phyloP scores from a whole-genome alignment of 2,797 vertebrate species.

The Bucorvus abyssinicus region DNA sequence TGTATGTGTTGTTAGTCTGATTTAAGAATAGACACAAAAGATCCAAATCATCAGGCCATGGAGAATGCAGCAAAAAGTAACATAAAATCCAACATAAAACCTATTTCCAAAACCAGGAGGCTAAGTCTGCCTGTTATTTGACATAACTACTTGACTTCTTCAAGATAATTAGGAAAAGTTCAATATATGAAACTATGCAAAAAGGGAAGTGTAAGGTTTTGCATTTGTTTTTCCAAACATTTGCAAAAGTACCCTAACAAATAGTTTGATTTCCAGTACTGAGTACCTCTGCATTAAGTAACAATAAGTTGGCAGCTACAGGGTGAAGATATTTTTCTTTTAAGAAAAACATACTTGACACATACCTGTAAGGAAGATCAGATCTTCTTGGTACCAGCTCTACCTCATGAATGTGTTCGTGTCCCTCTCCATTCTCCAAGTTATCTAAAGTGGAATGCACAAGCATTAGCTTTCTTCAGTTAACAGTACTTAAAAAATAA shows the following conservation, averaged over 20 bases:
- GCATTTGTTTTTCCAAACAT: not conserved
- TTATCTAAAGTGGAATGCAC: slow-evolving; percentile 78
- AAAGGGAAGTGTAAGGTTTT: not conserved
- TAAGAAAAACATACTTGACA: not conserved
- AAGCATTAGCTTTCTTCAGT: not conserved
- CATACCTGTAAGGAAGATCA: slow-evolving; percentile 82
- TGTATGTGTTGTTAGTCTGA: not conserved
- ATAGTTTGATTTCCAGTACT: not conserved
- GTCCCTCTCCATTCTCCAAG: slow-evolving; percentile 78
- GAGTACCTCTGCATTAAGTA: not conserved
- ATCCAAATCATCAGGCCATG: not conserved
- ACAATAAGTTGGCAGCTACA: not conserved
- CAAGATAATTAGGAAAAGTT: not conserved
- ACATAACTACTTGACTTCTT: not conserved
- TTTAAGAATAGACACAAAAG: not conserved
- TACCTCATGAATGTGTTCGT: slow-evolving; percentile 55
- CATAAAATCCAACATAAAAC: not conserved
- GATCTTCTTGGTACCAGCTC: slow-evolving; percentile 75
- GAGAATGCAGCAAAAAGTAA: not conserved
- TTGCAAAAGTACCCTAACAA: not conserved
- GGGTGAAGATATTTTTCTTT: not conserved
- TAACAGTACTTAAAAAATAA: not conserved
- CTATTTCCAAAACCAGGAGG: not conserved
- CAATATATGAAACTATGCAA: not conserved
- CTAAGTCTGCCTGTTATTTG: not conserved